Evolutionary conservation across 2,888 invertebrate species (phyloP).

Genomic region (Plebejus melissa): DNA sequence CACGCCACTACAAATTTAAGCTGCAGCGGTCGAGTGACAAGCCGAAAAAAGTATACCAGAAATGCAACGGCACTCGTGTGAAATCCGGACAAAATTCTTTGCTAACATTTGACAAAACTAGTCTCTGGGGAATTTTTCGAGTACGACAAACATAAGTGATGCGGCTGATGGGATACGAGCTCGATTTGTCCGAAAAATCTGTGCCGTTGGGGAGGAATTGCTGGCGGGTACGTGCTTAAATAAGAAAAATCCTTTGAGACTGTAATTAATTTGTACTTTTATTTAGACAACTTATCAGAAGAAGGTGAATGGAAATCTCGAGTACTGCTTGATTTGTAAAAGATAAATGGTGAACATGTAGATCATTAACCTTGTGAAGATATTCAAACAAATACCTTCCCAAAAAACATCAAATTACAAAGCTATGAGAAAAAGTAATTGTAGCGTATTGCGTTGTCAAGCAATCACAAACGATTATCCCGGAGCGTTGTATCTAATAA

Average conservation of each 20-base stretch:
- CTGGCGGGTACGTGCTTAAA: slow-evolving; percentile 3
- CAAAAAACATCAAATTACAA: slow-evolving; percentile 26
- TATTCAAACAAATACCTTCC: slow-evolving; percentile 11
- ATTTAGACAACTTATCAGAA: background rate
- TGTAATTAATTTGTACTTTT: background rate
- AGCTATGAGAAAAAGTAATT: slow-evolving; percentile 31
- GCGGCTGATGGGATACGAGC: slow-evolving; percentile 24
- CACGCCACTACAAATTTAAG: slow-evolving; percentile 25
- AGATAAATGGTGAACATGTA: too few species aligned
- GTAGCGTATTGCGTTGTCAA: slow-evolving; percentile 32
- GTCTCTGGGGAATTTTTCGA: slow-evolving; percentile 24
- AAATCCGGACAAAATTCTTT: slow-evolving; percentile 28
- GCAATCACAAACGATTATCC: slow-evolving; percentile 34
- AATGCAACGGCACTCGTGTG: slow-evolving; percentile 19
- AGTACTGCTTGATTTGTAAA: too few species aligned
- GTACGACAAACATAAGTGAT: slow-evolving; percentile 25
- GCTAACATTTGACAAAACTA: slow-evolving; percentile 28
- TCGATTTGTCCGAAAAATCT: slow-evolving; percentile 23
- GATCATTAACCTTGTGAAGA: background rate
- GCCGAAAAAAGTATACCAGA: slow-evolving; percentile 23
- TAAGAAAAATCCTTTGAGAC: background rate
- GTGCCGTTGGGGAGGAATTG: background rate
- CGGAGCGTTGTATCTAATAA: slow-evolving; percentile 34
- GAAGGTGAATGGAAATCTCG: background rate
- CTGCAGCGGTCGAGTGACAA: slow-evolving; percentile 25